Evolutionary conservation across 1,140 invertebrate genomes (phyloP).

Genomic region (Microplitis demolitor): DNA sequence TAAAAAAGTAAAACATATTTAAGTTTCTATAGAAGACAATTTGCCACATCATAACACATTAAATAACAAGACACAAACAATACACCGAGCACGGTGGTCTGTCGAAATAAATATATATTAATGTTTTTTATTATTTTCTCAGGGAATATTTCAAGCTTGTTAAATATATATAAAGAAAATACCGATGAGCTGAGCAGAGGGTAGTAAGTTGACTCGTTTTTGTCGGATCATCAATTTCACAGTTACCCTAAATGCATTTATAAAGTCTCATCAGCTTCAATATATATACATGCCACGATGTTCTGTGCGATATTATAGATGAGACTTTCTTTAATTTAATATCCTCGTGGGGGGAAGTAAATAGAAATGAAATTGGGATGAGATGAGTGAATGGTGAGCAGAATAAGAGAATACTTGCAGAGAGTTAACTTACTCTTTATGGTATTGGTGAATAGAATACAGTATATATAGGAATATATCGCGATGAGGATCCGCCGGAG

Average conservation of each 20-base stretch:
- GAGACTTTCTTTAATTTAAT: not conserved
- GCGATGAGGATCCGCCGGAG: slow-evolving; percentile 26
- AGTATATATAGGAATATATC: slow-evolving; percentile 16
- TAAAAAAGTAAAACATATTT: too few species aligned
- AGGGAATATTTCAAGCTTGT: slow-evolving; percentile 1
- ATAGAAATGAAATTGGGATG: not conserved
- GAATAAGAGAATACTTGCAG: not conserved
- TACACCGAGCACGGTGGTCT: too few species aligned
- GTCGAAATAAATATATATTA: not conserved
- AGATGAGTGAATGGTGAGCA: not conserved
- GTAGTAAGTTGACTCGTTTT: slow-evolving; percentile 4
- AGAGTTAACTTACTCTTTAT: not conserved
- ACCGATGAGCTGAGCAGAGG: not conserved
- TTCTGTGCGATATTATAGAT: not conserved
- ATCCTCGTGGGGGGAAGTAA: not conserved
- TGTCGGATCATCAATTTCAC: slow-evolving; percentile 18
- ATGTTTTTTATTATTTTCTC: not conserved
- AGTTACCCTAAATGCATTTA: slow-evolving; percentile 8
- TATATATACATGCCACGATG: not conserved
- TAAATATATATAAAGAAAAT: not conserved
- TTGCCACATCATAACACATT: too few species aligned
- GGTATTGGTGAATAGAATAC: not conserved
- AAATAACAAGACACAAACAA: too few species aligned
- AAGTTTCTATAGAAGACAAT: too few species aligned
- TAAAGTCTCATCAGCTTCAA: too few species aligned